Evolutionary conservation across 2,113 vertebrate genomes (phyloP).

Genomic region (Ginglymostoma cirratum): DNA sequence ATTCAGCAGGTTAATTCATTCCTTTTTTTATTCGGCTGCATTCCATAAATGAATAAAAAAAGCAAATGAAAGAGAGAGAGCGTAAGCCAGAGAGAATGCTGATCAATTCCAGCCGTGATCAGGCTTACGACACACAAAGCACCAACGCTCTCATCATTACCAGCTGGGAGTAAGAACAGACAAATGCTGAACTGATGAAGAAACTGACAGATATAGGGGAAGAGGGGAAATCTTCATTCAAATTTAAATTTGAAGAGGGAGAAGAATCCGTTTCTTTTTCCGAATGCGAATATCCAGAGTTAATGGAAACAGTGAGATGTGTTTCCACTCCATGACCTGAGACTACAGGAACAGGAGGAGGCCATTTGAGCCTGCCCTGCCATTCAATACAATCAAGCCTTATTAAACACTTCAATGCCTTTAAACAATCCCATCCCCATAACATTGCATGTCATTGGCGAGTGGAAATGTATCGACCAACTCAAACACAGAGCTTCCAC

Average conservation of each 20-base stretch:
- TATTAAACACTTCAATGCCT: no score
- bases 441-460: no score
- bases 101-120: neutral
- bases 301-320: neutral
- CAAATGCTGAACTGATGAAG: neutral
- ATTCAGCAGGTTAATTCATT: neutral
- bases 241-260: neutral
- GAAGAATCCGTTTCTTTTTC: neutral
- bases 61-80: neutral
- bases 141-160: neutral
- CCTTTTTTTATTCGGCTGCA: no score
- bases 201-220: neutral
- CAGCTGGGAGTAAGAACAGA: neutral
- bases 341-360: no score
- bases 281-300: neutral
- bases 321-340: neutral
- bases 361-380: no score
- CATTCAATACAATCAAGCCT: no score
- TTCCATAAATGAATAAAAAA: no score
- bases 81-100: neutral
- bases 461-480: no score
- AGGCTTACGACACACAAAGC: neutral
- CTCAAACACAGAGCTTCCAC: no score
- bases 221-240: neutral
- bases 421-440: no score